Evolutionary conservation across 2,888 invertebrate genomes (phyloP), one percentile per base, ranked within the genome.

Genomic region (Phengaris alcon): DNA sequence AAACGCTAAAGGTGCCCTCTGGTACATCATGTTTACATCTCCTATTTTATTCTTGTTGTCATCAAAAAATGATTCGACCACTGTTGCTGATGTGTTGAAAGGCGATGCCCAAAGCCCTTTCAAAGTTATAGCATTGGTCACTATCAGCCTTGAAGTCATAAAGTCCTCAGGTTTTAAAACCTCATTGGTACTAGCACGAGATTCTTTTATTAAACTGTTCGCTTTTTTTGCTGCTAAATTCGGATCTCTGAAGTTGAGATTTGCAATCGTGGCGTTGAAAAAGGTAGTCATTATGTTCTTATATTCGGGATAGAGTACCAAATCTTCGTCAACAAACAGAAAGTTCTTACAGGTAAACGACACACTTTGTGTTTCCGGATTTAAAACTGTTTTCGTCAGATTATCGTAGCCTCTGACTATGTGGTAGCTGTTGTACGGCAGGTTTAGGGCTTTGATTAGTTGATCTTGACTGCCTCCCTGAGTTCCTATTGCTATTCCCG

Each of bases 1-100:
- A 82, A 94, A 96, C 0, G 94, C 93, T 73, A 95, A 95, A 69
- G 91, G 85, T 0, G 93, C 94, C 79, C 93, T 90, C 80, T 95
- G 95, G 78, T 93, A 94, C 97, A 97, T 97, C 96, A 97, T 97
- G 76, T 95, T 94, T 0, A 96, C 96, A 77, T 90, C 85, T 0
- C 95, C 95, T 9, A 93, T 82, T 12, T 87, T 82, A 8, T 85
- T 82, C 57, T 91, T 94, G 15, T 92, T 85, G 78, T 95, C 95
- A 80, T 95, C 92, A 80, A 92, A 95, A 82, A 96, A 96, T 0
- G 92, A 86, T 78, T 95, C 95, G 4, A 83, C 77, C 0, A 80
- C 84, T 0, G 96, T 96, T 2, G 93, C 90, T 0, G 94, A 85
- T 73, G 80, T 82, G 81, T 96, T 95, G 81, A 96, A 96, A 0